phyloP scores from a whole-genome alignment of 2,888 invertebrate genomes.

The Arge pagana region DNA sequence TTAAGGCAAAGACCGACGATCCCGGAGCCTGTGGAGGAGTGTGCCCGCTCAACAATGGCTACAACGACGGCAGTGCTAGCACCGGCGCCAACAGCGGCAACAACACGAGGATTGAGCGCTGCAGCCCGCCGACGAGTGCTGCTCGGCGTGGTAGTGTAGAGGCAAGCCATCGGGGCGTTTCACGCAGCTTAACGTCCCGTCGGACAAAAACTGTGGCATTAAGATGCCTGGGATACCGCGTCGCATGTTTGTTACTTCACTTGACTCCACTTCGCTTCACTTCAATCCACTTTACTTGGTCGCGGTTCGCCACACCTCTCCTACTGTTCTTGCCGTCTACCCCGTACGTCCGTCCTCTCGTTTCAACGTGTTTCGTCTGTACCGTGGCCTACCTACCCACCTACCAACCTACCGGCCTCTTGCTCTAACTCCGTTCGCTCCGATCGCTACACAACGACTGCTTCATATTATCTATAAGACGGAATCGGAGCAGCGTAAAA shows the following conservation, averaged over 20 bases:
- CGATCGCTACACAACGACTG: too few relatives aligned
- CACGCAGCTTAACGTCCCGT: constrained; percentile 25
- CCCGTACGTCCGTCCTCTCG: too few relatives aligned
- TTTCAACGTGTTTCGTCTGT: too few relatives aligned
- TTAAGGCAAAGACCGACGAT: too few relatives aligned
- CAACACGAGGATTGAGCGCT: neutral
- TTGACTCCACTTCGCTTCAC: constrained; percentile 24
- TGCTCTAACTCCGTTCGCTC: too few relatives aligned
- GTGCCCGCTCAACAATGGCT: neutral
- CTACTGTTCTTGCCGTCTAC: too few relatives aligned
- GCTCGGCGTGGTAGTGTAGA: neutral
- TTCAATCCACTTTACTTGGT: constrained; percentile 21
- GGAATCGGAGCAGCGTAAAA: too few relatives aligned
- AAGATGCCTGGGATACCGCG: constrained; percentile 26
- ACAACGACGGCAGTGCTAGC: neutral
- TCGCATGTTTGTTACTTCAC: constrained; percentile 26
- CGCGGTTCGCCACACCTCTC: constrained; percentile 6
- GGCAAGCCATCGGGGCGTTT: constrained; percentile 10
- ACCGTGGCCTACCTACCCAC: too few relatives aligned
- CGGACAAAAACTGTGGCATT: constrained; percentile 23
- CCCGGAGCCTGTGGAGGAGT: neutral
- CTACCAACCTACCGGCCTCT: too few relatives aligned
- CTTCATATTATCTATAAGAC: too few relatives aligned
- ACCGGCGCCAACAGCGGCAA: neutral
- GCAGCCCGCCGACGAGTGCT: too few relatives aligned